Conservation (phyloP, 2,113 vertebrate species). For the Naja naja region DNA sequence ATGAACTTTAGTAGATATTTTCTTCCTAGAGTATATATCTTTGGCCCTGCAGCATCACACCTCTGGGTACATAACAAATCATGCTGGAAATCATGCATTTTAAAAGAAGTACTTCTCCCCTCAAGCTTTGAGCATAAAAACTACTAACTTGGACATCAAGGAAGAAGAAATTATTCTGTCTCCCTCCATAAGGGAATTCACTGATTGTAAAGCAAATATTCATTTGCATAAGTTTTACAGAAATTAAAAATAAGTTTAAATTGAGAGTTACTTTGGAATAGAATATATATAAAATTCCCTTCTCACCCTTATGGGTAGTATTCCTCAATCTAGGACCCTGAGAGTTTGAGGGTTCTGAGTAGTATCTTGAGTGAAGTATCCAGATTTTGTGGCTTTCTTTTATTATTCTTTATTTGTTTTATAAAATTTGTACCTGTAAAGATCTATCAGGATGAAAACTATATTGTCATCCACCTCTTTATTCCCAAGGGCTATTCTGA, state of each 20-base stretch:
- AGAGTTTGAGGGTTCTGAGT: not conserved
- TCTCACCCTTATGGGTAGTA: not conserved
- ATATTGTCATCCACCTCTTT: slow-evolving; percentile 63
- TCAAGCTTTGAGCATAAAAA: not conserved
- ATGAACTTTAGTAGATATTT: not conserved
- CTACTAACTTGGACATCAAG: not conserved
- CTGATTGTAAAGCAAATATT: not conserved
- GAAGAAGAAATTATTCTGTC: not conserved
- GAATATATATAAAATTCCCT: not conserved
- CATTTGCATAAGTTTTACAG: not conserved
- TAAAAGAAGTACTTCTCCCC: not conserved
- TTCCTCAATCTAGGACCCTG: not conserved
- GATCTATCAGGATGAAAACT: slow-evolving; percentile 86
- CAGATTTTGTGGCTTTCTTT: not conserved
- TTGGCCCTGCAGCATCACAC: not conserved
- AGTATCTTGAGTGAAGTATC: not conserved
- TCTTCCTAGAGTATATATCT: not conserved
- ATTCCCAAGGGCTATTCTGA: slow-evolving; percentile 59
- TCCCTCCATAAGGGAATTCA: not conserved
- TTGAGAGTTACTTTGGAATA: not conserved
- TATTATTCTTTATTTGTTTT: slow-evolving; percentile 6
- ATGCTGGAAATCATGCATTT: not conserved
- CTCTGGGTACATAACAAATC: not conserved
- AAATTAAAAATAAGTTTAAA: not conserved
- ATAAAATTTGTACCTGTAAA: slow-evolving; percentile 84